phyloP scores from a whole-genome alignment of 2,113 vertebrate species.

The Cheirogaleus medius region DNA sequence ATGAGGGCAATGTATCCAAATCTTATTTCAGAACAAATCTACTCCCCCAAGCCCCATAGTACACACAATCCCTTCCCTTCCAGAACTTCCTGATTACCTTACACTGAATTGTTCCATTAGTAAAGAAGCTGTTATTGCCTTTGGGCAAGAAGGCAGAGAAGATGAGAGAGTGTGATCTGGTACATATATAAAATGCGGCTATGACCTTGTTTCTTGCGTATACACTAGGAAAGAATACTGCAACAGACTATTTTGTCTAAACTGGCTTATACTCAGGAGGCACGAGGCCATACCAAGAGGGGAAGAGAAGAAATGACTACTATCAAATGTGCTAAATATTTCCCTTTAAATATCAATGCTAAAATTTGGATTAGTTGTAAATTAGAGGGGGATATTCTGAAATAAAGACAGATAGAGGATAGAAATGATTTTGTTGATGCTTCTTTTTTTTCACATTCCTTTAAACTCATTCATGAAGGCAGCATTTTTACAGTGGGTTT shows the following conservation, averaged over 20 bases:
- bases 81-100: not conserved
- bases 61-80: not conserved
- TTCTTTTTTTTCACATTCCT: not conserved
- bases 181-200: not conserved
- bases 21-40: conserved; percentile 33
- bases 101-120: not conserved
- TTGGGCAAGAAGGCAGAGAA: not conserved
- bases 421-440: not conserved
- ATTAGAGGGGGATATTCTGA: not conserved
- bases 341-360: not conserved
- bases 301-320: not conserved
- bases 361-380: not conserved
- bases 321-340: not conserved
- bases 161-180: not conserved
- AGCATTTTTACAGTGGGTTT: not conserved
- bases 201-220: not conserved
- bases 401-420: not conserved
- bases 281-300: not conserved
- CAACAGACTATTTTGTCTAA: not conserved
- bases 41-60: not conserved
- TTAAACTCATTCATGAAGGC: not conserved
- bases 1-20: not conserved
- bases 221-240: not conserved
- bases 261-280: not conserved
- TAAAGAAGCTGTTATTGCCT: not conserved